Evolutionary conservation across 2,113 vertebrate genomes (phyloP), one percentile per base, ranked within the genome.

Genomic region (Amphiprion ocellaris): DNA sequence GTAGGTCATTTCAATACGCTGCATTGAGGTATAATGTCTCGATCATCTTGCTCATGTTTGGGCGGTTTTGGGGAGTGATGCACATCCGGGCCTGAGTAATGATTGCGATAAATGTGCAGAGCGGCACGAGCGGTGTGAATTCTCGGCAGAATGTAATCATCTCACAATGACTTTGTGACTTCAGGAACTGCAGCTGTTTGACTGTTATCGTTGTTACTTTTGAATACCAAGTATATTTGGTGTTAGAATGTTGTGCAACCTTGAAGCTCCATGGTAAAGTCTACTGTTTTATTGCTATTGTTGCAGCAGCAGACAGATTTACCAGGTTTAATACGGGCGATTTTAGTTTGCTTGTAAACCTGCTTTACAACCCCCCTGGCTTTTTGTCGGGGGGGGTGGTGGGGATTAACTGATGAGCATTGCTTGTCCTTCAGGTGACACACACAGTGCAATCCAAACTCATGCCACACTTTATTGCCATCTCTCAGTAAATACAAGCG

Each of bases 361-460:
- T 70, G 83, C 78, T 94, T 94, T 93, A 94, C 86, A 80, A 69
- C 90, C 83, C 79, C 81, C 81, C 67, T 50, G 65, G 63, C 77
- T 89, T 89, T 91, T 90, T 90, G 88, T 92, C 49, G 4, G 55
- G 19, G 37, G 37, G 65, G 21, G 52, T 61, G 26, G 59, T 39
- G 4, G 74, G 78, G 88, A 87, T 91, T 90, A 92, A 90, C 76
- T 89, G 91, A 93, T 87, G 87, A 92, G 86, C 77, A 52, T 60
- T 74, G 80, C 84, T 82, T 88, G 93, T 89, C 94, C 91, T 94
- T 93, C 92, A 93, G 88, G 84, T 92, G 90, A 89, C 92, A 91
- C 79, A 47, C 67, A 77, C 53, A 41, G 19, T 56, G 56, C 82
- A 81, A 86, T 91, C 85, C 82, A 85, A 87, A 91, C 89, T 91